Evolutionary conservation across 1,140 invertebrate genomes (phyloP), one percentile per base, ranked within the genome.

Genomic region (Drosophila biarmipes): DNA sequence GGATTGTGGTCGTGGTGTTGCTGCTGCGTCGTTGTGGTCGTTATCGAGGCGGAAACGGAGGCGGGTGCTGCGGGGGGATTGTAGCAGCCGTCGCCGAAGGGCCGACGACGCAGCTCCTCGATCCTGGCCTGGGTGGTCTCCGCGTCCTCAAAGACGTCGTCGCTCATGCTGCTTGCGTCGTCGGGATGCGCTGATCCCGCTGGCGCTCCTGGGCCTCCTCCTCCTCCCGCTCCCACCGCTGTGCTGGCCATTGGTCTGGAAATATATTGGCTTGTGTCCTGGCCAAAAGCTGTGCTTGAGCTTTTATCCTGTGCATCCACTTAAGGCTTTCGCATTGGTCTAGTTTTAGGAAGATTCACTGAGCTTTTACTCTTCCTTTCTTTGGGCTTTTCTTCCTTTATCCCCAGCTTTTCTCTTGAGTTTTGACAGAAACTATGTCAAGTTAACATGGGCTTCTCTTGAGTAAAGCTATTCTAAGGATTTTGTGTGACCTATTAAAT

Each of bases 91-190:
- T 90, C 85, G 46, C 86, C 86, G 15, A 90, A 90, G 43, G 86
- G 85, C 7, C 84, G 85, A 6, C 89, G 81, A 6, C 86, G 74
- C 45, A 87, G 34, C 49, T 91, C 90, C 40, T 91, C 90, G 46
- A 91, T 80, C 66, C 91, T 90, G 17, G 82, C 74, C 49, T 90
- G 85, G 3, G 84, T 90, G 17, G 86, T 92, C 74, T 92, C 91
- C 27, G 80, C 80, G 69, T 94, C 93, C 85, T 96, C 95, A 78
- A 97, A 97, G 12, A 96, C 96, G 87, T 97, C 96, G 87, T 97
- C 96, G 80, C 95, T 95, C 94, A 96, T 95, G 75, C 94, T 96
- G 91, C 96, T 95, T 24, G 91, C 82, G 64, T 92, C 91, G 34
- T 91, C 91, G 24, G 76, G 87, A 55, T 62, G 63, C 21, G 64